A percentile compares a stretch with the other conserved stretches of the same genome.
phyloP scores from a whole-genome alignment of 2,113 vertebrate species.

The Gila orcuttii region DNA sequence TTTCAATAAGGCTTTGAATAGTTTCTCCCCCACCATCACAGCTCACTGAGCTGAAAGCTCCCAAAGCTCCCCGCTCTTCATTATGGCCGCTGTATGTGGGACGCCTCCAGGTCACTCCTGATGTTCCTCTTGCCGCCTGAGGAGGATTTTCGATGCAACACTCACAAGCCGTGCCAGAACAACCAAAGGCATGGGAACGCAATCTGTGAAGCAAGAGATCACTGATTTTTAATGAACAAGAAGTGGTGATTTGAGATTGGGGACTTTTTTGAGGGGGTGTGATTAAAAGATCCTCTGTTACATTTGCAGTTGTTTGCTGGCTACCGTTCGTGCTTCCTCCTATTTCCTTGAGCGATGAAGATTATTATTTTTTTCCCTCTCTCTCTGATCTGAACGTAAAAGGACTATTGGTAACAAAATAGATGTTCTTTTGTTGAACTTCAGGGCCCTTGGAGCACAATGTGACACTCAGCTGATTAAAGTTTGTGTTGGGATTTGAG shows the following conservation, averaged over 20 bases:
- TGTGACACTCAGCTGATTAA: slow-evolving; percentile 53
- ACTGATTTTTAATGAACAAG: slow-evolving; percentile 66
- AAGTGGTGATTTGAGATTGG: slow-evolving; percentile 6
- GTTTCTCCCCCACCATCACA: slow-evolving; percentile 62
- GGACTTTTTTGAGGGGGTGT: slow-evolving; percentile 27
- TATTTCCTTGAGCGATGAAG: slow-evolving; percentile 40
- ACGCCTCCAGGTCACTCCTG: slow-evolving; percentile 69
- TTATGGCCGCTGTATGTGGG: slow-evolving; percentile 65
- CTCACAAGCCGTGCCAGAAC: slow-evolving; percentile 60
- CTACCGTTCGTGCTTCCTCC: slow-evolving; percentile 29
- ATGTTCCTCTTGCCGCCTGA: slow-evolving; percentile 64
- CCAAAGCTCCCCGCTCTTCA: slow-evolving; percentile 66
- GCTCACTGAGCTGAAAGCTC: slow-evolving; percentile 61
- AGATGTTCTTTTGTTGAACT: slow-evolving; percentile 47
- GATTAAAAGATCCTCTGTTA: slow-evolving; percentile 55
- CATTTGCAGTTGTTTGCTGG: neutral
- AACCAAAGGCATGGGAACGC: slow-evolving; percentile 56
- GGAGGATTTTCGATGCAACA: slow-evolving; percentile 59
- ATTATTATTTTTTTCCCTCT: slow-evolving; percentile 28
- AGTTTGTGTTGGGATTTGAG: slow-evolving; percentile 5
- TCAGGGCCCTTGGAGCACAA: slow-evolving; percentile 38
- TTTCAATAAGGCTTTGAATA: slow-evolving; percentile 67
- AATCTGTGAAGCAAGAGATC: slow-evolving; percentile 68
- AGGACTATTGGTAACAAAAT: slow-evolving; percentile 47
- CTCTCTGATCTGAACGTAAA: slow-evolving; percentile 47